phyloP scores from a whole-genome alignment of 1,140 invertebrate genomes.

The Drosophila pruinosa region DNA sequence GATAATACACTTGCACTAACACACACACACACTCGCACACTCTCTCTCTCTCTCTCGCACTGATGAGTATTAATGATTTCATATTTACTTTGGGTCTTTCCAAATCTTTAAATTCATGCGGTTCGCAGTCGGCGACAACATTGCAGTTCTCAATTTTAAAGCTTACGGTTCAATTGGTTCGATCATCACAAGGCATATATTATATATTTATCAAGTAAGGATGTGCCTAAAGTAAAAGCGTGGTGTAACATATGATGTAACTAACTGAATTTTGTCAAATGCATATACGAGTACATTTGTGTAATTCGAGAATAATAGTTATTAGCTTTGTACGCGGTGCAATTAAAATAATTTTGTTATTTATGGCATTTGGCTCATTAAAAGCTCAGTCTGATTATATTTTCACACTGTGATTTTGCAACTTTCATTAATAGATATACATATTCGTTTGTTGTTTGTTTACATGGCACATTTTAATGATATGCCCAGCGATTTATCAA shows the following conservation, averaged over 20 bases:
- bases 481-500: not conserved
- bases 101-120: slow-evolving; percentile 70
- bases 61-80: slow-evolving; percentile 47
- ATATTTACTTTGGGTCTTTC: slow-evolving; percentile 33
- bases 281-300: not conserved
- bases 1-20: slow-evolving; percentile 44
- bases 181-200: not conserved
- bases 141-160: slow-evolving; percentile 40
- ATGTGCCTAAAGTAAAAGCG: not conserved
- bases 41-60: not conserved
- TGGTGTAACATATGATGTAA: not conserved
- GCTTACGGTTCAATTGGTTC: slow-evolving; percentile 6
- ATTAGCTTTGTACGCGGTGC: slow-evolving; percentile 28
- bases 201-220: slow-evolving; percentile 6
- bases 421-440: not conserved
- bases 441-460: not conserved
- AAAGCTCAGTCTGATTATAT: not conserved
- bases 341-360: slow-evolving; percentile 46
- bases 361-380: slow-evolving; percentile 18
- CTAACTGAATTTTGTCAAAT: slow-evolving; percentile 19
- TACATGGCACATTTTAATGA: slow-evolving; percentile 3
- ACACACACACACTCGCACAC: slow-evolving; percentile 1
- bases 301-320: slow-evolving; percentile 10
- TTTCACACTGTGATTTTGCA: slow-evolving; percentile 17
- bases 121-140: slow-evolving; percentile 28